Base-by-base conservation (phyloP, 2,797 vertebrate genomes). In the Anguilla marmorata region DNA sequence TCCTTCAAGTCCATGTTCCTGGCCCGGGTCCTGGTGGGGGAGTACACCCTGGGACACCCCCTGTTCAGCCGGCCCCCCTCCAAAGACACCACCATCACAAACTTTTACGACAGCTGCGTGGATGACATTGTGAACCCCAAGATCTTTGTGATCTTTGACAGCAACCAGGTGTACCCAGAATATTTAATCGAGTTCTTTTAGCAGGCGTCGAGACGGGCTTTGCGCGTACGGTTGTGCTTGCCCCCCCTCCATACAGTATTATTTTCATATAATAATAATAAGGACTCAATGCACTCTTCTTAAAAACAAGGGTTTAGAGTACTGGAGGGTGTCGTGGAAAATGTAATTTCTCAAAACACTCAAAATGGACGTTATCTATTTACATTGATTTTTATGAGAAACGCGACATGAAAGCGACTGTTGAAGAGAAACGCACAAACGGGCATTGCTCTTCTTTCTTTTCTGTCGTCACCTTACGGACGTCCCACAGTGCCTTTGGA, bases 81-180 rank as follows among this genome's bases (percentile, higher is more conserved):
- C 84, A 99, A 98, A 93, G 98, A 99, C 8, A 96, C 96, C 87
- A 98, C 97, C 93, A 97, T 98, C 91, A 96, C 98, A 91, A 98
- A 98, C 94, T 96, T 99, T 79, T 99, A 97, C 16, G 98, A 99
- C 96, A 99, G 98, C 93, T 99, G 98, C 58, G 98, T 99, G 94
- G 98, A 99, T 89, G 98, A 98, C 19, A 95, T 96, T 89, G 96
- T 96, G 93, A 98, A 98, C 90, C 98, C 98, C 91, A 98, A 97
- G 95, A 98, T 99, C 92, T 99, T 98, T 89, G 98, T 99, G 58
- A 97, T 99, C 91, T 99, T 99, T 85, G 98, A 99, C 94, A 97
- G 97, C 94, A 99, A 99, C 94, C 98, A 99, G 94, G 98, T 99
- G 91, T 99, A 99, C 90, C 98, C 98, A 0, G 98, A 99, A 91